Evolutionary conservation across 2,888 invertebrate genomes (phyloP).

Genomic region (Prosopocoilus inquinatus): DNA sequence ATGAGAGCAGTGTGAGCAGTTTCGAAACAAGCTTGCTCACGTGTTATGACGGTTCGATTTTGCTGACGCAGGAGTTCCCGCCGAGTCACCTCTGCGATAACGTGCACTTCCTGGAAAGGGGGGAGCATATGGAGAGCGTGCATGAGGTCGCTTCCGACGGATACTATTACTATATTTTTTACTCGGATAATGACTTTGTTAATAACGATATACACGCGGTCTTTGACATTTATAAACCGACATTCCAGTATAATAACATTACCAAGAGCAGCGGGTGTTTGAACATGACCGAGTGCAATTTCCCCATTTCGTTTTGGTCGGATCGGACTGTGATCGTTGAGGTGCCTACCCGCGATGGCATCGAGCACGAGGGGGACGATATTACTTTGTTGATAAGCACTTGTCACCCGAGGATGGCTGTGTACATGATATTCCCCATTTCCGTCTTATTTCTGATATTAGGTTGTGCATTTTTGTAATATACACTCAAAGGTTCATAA

Average conservation of each 20-base stretch:
- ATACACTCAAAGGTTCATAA: not conserved
- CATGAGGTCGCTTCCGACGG: constrained; percentile 75
- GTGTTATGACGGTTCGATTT: constrained; percentile 74
- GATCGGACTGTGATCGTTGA: constrained; percentile 81
- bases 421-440: constrained; percentile 79
- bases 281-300: constrained; percentile 75
- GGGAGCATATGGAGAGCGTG: constrained; percentile 65
- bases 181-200: constrained; percentile 79
- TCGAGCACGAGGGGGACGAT: constrained; percentile 73
- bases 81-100: constrained; percentile 67
- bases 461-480: constrained; percentile 78
- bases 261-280: constrained; percentile 67
- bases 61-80: constrained; percentile 70
- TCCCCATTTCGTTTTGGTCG: constrained; percentile 69
- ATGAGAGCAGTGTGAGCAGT: constrained; percentile 74
- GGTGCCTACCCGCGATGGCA: constrained; percentile 77
- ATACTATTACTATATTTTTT: constrained; percentile 88
- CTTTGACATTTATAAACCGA: constrained; percentile 82
- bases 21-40: constrained; percentile 75
- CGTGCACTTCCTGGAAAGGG: constrained; percentile 67
- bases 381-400: constrained; percentile 70
- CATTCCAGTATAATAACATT: constrained; percentile 73
- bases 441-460: constrained; percentile 72
- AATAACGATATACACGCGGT: constrained; percentile 79
- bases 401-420: constrained; percentile 75